Evolutionary conservation across 2,113 vertebrate genomes (phyloP).

Genomic region (Platanista minor): DNA sequence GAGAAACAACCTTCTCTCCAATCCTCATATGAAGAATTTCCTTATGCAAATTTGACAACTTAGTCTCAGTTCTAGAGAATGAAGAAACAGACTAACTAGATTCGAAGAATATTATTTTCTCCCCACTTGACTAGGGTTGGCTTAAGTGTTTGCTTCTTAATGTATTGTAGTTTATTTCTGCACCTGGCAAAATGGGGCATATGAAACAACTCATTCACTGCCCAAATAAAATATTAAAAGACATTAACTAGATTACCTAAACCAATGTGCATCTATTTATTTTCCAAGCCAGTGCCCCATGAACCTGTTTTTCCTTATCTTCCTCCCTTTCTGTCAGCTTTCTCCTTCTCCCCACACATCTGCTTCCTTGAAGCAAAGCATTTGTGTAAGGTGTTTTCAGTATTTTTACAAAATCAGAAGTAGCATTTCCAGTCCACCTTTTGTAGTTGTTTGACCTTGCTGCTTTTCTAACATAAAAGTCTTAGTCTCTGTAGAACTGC

Average conservation of each 20-base stretch:
- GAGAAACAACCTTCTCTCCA: neutral
- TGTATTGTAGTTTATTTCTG: neutral
- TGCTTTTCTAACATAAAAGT: conserved; percentile 75
- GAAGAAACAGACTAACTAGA: neutral
- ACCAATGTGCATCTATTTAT: neutral
- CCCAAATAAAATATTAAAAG: conserved; percentile 44
- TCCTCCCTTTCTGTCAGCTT: neutral
- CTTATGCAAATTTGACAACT: conserved; percentile 15
- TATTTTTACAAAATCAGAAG: conserved; percentile 62
- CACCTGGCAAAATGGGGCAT: neutral
- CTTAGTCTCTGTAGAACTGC: conserved; percentile 69
- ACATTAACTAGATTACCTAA: neutral
- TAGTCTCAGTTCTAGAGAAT: neutral
- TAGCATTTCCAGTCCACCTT: conserved; percentile 65
- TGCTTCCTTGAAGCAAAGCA: conserved; percentile 41
- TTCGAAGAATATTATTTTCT: neutral
- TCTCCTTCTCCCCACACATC: conserved; percentile 2
- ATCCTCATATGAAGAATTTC: neutral
- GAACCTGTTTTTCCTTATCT: conserved; percentile 16
- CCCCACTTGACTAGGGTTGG: neutral
- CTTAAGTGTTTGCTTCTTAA: conserved; percentile 4
- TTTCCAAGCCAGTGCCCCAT: neutral
- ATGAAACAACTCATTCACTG: neutral
- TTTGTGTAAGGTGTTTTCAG: conserved; percentile 44
- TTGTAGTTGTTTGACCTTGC: conserved; percentile 78